phyloP scores from a whole-genome alignment of 2,113 vertebrate genomes.

The Phaethon lepturus region DNA sequence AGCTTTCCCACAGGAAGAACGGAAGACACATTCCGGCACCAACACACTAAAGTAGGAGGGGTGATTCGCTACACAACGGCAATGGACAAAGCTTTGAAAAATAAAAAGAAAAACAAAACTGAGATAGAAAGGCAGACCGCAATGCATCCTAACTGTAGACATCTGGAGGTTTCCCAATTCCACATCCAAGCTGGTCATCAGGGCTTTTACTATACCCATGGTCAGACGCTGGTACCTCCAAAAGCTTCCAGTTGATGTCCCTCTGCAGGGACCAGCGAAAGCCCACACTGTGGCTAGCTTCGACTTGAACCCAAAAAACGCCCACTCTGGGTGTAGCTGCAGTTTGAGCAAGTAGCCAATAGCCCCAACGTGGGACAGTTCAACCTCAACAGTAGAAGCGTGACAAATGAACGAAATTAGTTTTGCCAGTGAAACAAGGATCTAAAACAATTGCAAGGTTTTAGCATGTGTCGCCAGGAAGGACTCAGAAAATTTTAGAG shows the following conservation, averaged over 20 bases:
- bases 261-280: not conserved
- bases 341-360: not conserved
- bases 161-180: not conserved
- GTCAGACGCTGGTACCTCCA: not conserved
- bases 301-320: too few species aligned
- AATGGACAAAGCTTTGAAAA: not conserved
- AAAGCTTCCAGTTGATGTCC: not conserved
- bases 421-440: not conserved
- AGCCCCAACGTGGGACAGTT: fast-evolving
- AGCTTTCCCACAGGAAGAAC: constrained; percentile 2
- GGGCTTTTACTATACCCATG: not conserved
- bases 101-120: not conserved
- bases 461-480: not conserved
- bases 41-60: not conserved
- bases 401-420: not conserved
- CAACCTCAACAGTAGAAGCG: not conserved
- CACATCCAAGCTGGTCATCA: not conserved
- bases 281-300: not conserved
- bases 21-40: not conserved
- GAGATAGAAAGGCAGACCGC: not conserved
- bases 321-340: too few species aligned
- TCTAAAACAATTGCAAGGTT: too few species aligned
- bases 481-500: not conserved
- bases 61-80: not conserved
- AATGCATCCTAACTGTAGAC: not conserved